Evolutionary conservation across 2,888 invertebrate species (phyloP), one percentile per base, ranked within the genome.

Genomic region (Flabesymbios commensalis): DNA sequence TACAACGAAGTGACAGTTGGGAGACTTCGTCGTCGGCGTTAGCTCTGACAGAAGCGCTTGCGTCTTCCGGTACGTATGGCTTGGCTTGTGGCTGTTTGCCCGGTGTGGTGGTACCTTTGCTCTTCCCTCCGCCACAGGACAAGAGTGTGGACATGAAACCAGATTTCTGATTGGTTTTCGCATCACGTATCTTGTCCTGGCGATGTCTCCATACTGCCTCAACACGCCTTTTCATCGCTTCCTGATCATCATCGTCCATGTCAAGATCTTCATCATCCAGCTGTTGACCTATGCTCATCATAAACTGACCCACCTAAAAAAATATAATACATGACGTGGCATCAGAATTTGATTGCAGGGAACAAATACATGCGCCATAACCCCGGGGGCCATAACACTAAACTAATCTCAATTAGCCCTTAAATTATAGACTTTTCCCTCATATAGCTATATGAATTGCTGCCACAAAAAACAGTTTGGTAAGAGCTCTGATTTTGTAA

Each of bases 41-140:
- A 1, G 56, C 60, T 22, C 19, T 41, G 14, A 28, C 33, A 39
- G 49, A 49, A 22, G 47, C 63, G 32, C 31, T 33, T 22, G 49
- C 52, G 36, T 55, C 45, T 24, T 39, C 28, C 14, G 45, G 29
- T 2, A 22, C 48, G 31, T 59, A 53, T 19, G 51, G 47, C 48
- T 61, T 57, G 5, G 57, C 42, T n/a, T 42, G 29, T 32, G 14
- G 31, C n/a, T 29, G 22, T 33, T 7, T 33, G 26, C 24, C 26
- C 57, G 57, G 29, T 42, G 32, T 24, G 22, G 51, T 56, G 19
- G 56, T 49, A 45, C 63, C 63, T 10, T 59, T 55, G n/a, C 66
- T 57, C 54, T 64, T 68, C 19, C 69, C 71, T 31, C 71, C 71
- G 19, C 71, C 70, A 39, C 70, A 68, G 22, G 66, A 59, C 51